These are phyloP conservation scores for Trinectes maculatus DNA, from an alignment of 2,113 vertebrate species.

Conservation along the genomic window DNA sequence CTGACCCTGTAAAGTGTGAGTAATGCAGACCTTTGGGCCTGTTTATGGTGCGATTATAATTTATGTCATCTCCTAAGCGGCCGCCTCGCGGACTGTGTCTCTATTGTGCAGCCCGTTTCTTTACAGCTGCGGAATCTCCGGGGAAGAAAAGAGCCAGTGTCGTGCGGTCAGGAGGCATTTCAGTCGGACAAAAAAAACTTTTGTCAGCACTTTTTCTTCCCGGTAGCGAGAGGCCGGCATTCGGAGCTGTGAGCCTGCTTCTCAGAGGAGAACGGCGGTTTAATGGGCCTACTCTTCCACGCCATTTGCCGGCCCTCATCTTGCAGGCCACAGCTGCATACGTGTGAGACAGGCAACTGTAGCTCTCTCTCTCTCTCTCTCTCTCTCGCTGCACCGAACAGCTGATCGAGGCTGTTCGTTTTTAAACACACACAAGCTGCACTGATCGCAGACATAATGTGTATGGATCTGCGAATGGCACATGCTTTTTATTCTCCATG, in stretches of 20 bases:
- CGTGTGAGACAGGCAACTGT: slow-evolving; percentile 57
- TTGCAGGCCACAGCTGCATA: slow-evolving; percentile 49
- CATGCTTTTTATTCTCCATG: not conserved
- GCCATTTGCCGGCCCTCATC: slow-evolving; percentile 68
- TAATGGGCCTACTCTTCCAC: slow-evolving; percentile 75
- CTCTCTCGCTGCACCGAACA: slow-evolving; percentile 45
- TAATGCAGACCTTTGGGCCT: slow-evolving; percentile 53
- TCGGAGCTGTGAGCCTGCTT: slow-evolving; percentile 63
- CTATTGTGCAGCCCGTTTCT: slow-evolving; percentile 59
- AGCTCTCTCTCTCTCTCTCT: slow-evolving; percentile 52
- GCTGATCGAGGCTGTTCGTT: slow-evolving; percentile 50
- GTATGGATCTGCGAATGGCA: not conserved
- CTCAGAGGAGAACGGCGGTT: slow-evolving; percentile 60
- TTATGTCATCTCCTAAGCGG: slow-evolving; percentile 60
- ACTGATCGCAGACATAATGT: not conserved
- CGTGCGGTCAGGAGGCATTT: slow-evolving; percentile 73
- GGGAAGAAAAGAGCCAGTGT: slow-evolving; percentile 76
- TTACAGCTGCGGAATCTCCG: slow-evolving; percentile 49
- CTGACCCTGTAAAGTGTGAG: slow-evolving; percentile 42
- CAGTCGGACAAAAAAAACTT: slow-evolving; percentile 64
- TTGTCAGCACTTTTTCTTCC: slow-evolving; percentile 71
- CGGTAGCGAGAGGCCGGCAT: slow-evolving; percentile 50
- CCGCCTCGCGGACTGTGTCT: slow-evolving; percentile 53
- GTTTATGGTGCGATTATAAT: slow-evolving; percentile 60
- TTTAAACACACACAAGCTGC: not conserved